Percentiles rank a stretch among this genome's conserved stretches.
Evolutionary conservation across 2,797 vertebrate genomes (phyloP).

Genomic region (Cheracebus regulus): DNA sequence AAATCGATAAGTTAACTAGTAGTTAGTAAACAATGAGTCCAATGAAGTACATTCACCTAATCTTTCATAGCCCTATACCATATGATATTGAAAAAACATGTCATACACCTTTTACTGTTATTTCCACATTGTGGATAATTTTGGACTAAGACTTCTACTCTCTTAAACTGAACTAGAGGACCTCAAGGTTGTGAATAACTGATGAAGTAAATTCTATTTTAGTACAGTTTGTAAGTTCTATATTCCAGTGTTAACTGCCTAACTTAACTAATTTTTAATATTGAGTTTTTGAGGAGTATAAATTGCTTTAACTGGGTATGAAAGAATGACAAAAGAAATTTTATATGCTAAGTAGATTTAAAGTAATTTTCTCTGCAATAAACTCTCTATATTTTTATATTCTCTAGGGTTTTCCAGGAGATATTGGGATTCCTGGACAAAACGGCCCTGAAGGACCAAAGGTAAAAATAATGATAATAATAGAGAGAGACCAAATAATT

Average conservation of each 20-base stretch:
- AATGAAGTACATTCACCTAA: neutral
- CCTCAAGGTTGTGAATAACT: neutral
- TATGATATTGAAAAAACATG: neutral
- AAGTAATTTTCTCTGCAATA: slow-evolving; percentile 14
- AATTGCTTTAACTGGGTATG: neutral
- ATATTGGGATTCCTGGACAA: slow-evolving; percentile 95
- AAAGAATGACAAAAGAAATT: neutral
- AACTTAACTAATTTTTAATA: neutral
- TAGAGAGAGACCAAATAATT: neutral
- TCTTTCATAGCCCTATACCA: neutral
- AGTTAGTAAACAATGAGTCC: neutral
- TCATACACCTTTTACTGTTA: neutral
- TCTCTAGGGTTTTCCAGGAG: slow-evolving; percentile 96
- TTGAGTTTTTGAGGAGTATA: neutral
- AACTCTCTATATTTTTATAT: slow-evolving; percentile 54
- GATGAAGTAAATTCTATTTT: neutral
- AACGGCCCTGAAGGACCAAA: slow-evolving; percentile 96
- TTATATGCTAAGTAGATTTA: neutral
- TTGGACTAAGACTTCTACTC: neutral
- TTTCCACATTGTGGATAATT: neutral
- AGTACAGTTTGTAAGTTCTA: neutral
- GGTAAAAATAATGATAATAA: slow-evolving; percentile 84
- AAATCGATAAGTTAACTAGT: neutral
- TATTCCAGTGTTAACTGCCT: neutral
- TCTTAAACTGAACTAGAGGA: neutral